These are phyloP conservation scores for Eumeta japonica DNA, from an alignment of 1,140 invertebrate species.

Conservation along the genomic window DNA sequence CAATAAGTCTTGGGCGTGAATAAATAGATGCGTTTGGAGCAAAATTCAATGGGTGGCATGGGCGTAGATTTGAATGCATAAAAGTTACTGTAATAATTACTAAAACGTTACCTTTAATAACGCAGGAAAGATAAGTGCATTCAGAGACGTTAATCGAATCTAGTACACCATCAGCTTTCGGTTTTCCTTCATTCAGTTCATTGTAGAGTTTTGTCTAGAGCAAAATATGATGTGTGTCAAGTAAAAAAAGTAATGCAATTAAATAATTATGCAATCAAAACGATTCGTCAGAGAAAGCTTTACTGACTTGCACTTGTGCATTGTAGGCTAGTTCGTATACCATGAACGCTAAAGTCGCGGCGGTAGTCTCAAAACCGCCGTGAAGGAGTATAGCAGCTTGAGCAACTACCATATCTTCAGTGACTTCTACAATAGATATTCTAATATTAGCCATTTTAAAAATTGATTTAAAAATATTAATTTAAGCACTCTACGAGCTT, in stretches of 20 bases:
- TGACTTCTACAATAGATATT: constrained; percentile 21
- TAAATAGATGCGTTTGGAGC: no score
- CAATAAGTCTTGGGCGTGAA: no score
- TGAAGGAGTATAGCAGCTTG: constrained; percentile 26
- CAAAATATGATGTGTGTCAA: constrained; percentile 1
- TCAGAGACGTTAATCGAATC: constrained; percentile 9
- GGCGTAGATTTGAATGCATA: no score
- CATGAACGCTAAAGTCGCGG: constrained; percentile 9
- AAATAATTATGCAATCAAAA: no score
- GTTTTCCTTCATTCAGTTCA: constrained; percentile 17
- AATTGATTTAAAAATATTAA: no score
- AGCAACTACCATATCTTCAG: constrained; percentile 21
- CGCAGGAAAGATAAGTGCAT: constrained; percentile 14
- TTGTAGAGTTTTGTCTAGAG: constrained; percentile 25
- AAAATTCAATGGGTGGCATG: no score
- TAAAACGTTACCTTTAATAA: constrained; percentile 20
- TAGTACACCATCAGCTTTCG: constrained; percentile 16
- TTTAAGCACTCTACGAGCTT: no score
- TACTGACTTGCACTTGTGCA: constrained; percentile 20
- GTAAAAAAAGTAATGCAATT: no score
- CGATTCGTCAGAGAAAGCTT: background rate
- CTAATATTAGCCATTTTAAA: no score
- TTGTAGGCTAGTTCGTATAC: constrained; percentile 20
- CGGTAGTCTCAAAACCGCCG: constrained; percentile 24
- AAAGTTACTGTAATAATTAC: background rate